Conservation (phyloP, 2,797 vertebrate genomes). For the Crocidura indochinensis region DNA sequence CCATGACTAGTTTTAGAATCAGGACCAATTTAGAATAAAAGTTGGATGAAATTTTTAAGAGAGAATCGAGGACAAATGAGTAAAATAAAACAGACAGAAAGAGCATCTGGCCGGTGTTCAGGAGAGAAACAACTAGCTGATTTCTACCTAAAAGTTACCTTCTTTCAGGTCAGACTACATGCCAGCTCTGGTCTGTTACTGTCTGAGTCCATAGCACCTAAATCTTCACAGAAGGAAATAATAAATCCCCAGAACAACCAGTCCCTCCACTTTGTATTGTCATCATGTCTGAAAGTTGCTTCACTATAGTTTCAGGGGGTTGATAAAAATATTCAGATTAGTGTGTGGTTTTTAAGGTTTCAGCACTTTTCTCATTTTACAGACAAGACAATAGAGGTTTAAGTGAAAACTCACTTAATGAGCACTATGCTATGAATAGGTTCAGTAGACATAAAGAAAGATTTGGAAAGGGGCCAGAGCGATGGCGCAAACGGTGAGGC, state of each 20-base stretch:
- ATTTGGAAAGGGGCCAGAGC: neutral
- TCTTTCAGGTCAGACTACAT: neutral
- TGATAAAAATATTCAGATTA: conserved; percentile 38
- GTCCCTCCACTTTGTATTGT: neutral
- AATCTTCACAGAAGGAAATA: neutral
- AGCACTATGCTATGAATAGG: too few relatives aligned
- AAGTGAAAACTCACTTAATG: neutral
- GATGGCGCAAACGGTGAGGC: too few relatives aligned
- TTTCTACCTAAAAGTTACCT: neutral
- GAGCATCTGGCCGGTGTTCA: neutral
- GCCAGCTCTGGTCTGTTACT: neutral
- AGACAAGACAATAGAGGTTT: neutral
- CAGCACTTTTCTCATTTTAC: conserved; percentile 41
- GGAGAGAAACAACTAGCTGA: neutral
- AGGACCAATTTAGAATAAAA: conserved; percentile 47
- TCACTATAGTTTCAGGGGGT: neutral
- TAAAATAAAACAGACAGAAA: neutral
- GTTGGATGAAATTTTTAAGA: neutral
- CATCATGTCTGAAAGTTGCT: neutral
- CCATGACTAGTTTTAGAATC: conserved; percentile 35
- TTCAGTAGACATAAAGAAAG: too few relatives aligned
- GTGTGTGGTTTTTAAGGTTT: neutral
- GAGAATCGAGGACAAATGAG: neutral
- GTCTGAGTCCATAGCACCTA: neutral
- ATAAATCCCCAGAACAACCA: neutral